Conservation (phyloP, 2,888 invertebrate genomes). For the Meliscaeva auricollis region DNA sequence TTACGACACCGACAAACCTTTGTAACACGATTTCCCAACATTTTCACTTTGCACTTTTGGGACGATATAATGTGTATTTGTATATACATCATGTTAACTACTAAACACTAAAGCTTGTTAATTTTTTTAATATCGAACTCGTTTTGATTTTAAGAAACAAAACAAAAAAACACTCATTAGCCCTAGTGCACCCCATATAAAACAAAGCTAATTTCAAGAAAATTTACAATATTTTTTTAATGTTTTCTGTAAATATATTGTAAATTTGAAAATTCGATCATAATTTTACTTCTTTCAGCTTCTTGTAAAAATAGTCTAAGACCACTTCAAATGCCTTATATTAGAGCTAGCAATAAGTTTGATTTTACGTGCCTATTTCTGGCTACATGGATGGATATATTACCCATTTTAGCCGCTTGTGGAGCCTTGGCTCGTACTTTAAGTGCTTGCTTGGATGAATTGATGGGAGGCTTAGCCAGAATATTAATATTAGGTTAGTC, state of each 20-base stretch:
- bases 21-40: too few relatives aligned
- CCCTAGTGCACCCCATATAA: neutral
- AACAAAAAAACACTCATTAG: slow-evolving; percentile 8
- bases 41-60: too few relatives aligned
- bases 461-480: slow-evolving; percentile 85
- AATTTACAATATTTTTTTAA: neutral
- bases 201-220: too few relatives aligned
- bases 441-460: slow-evolving; percentile 86
- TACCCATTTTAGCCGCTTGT: slow-evolving; percentile 85
- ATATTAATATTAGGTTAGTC: slow-evolving; percentile 85
- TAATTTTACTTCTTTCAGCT: slow-evolving; percentile 78
- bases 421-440: slow-evolving; percentile 85
- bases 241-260: slow-evolving; percentile 7
- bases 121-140: neutral
- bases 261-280: neutral
- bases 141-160: neutral
- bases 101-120: too few relatives aligned
- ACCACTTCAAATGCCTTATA: slow-evolving; percentile 83
- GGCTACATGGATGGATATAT: slow-evolving; percentile 85
- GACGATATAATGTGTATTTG: too few relatives aligned
- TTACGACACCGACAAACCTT: too few relatives aligned
- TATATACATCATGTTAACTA: too few relatives aligned
- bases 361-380: slow-evolving; percentile 84
- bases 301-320: slow-evolving; percentile 82
- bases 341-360: slow-evolving; percentile 84